Evolutionary conservation across 2,888 invertebrate species (phyloP), one percentile per base, ranked within the genome.

Genomic region (Chalcosyrphus nemorum): DNA sequence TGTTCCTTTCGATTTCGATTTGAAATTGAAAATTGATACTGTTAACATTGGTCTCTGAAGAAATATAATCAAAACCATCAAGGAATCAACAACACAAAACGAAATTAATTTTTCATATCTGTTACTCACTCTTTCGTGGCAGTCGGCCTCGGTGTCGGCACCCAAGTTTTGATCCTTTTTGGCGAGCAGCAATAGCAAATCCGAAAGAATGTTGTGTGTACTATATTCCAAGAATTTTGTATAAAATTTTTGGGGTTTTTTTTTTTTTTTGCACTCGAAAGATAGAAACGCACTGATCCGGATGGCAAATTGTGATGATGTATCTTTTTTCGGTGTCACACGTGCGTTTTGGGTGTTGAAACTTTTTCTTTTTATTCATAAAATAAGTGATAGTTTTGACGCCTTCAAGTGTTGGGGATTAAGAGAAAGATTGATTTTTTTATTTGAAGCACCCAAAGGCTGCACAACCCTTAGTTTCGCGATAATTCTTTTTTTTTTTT

Each of bases 21-120:
- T 19, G 7, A 29, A 74, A 65, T 74, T 66, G 35, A 74, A 72
- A 66, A 74, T 45, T 66, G 57, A 80, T 74, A 56, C 21, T 21
- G 45, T 50, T 21, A 59, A 74, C 45, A 68, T 75, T 15, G n/a
- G n/a, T 43, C 21, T 43, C 35, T 3, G 17, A 47, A 13, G 47
- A 56, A 27, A 57, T 41, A 24, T 41, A 63, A 70, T 75, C 70
- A 56, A 75, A 61, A 17, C 2, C 29, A n/a, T 47, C 24, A 56
- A 35, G 9, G 38, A 54, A 35, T 21, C 35, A 27, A 47, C 29
- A n/a, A 74, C 27, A 59, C 21, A 74, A 19, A 59, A 65, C 4
- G 21, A 45, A 56, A 65, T 47, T 78, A 66, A 66, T 50, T 57
- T 65, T 56, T 78, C 32, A 43, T 38, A 13, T 59, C 15, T 52